Base-by-base conservation (phyloP, 2,113 vertebrate genomes). In the Mesoclemmys tuberculata region DNA sequence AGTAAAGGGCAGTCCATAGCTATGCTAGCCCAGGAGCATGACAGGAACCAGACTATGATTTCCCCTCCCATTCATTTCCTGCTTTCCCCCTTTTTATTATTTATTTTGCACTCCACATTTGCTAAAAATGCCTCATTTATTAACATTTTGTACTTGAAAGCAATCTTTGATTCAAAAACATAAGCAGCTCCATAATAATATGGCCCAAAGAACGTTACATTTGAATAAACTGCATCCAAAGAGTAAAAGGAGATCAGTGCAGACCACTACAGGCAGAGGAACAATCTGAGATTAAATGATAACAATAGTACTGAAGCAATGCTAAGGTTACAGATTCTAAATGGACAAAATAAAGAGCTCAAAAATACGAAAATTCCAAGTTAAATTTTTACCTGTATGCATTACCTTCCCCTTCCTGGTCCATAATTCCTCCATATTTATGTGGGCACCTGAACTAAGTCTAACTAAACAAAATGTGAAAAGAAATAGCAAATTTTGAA, bases 111-210 rank as follows among this genome's bases (percentile, higher is more conserved):
- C 93, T 80, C 91, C 51, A 51, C 88, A 90, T 0, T n/a, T 78
- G 38, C 61, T 85, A 93, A 93, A 51, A 93, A 94, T 79, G n/a
- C 77, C 93, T 94, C 93, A 94, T 94, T 80, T n/a, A 82, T 56
- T 84, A 52, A 56, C 90, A 8, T 0, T 41, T 93, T 97, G 88
- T 87, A 85, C 85, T 75, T 94, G 56, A 85, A 89, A 92, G 94
- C 35, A 56, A 88, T 61, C 90, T 94, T 96, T 94, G 84, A 93
- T 93, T 91, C 51, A 82, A 93, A 87, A 87, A 26, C 61, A 94
- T 87, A 56, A 55, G 41, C 86, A 95, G 48, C 90, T 90, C 52
- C 82, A n/a, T 82, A 86, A 78, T 56, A 96, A 93, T 77, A 80
- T 90, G 77, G 56, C 93, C 54, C 82, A 89, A 93, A 92, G 93